Evolutionary conservation across 2,888 invertebrate species (phyloP), one percentile per base, ranked within the genome.

Genomic region (Isotomurus palustris): DNA sequence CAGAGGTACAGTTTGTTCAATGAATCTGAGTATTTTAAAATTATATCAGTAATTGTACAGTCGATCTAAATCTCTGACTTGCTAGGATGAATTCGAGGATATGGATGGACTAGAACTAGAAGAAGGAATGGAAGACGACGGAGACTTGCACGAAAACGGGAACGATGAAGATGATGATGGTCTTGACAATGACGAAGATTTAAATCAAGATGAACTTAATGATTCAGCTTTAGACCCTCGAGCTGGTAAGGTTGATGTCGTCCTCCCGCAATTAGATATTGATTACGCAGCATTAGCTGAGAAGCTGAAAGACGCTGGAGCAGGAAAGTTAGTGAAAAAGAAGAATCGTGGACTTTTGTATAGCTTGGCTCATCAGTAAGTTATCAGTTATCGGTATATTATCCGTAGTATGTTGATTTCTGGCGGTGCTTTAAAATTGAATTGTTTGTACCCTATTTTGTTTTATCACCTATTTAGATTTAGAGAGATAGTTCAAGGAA

Each of bases 201-300:
- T 36, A 68, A 69, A 5, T 71, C 71, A 32, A 74, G 32, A 19
- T 22, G 25, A 17, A n/a, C 27, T 35, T 5, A 53, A 58, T 10
- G 41, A 56, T 58, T 64, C 48, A 19, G 66, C 65, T 8, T 72
- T 85, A 21, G 91, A 91, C 79, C 90, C 90, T 0, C 79, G 91
- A 45, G 91, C 91, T 2, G 91, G 91, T 0, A 80, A 82, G 53
- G 86, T 90, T 1, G 80, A 88, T 76, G 88, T 88, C 3, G 78
- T 79, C 45, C 80, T 91, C 65, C 82, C 85, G 0, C 82, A 84
- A 66, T 75, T 91, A 51, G 80, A 82, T 8, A 83, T 88, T 32
- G 81, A 86, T 66, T 80, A 84, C 0, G 72, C 74, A 25, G 73
- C 77, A 43, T 74, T 91, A 4, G 80, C 81, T 0, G 73, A 76